phyloP scores from a whole-genome alignment of 1,140 invertebrate genomes.

The Frieseomelitta varia region DNA sequence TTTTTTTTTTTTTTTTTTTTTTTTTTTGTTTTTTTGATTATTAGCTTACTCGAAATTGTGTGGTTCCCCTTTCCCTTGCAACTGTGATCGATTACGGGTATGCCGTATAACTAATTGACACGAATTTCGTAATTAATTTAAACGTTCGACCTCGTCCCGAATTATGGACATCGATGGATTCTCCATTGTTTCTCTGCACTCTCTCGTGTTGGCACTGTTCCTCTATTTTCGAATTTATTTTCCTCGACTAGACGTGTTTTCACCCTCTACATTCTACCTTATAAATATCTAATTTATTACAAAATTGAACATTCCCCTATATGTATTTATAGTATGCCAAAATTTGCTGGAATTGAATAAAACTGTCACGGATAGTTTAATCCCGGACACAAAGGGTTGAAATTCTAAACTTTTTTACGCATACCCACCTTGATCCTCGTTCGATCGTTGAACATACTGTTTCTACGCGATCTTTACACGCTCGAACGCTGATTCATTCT shows the following conservation, averaged over 20 bases:
- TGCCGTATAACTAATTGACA: slow-evolving; percentile 44
- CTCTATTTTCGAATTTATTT: neutral
- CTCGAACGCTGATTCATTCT: slow-evolving; percentile 3
- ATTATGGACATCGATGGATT: neutral
- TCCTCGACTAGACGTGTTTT: neutral
- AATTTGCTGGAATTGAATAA: too few species aligned
- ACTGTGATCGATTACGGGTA: neutral
- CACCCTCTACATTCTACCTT: too few species aligned
- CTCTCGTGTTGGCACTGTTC: neutral
- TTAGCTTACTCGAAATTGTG: neutral
- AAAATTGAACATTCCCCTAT: too few species aligned
- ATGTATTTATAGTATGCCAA: too few species aligned
- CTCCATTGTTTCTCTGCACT: neutral
- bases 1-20: neutral
- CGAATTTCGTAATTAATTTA: slow-evolving; percentile 38
- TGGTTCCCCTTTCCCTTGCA: neutral
- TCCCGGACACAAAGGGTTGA: neutral
- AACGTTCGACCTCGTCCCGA: neutral
- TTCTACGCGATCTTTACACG: too few species aligned
- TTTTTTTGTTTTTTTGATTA: neutral
- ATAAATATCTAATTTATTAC: too few species aligned
- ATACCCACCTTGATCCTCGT: slow-evolving; percentile 19
- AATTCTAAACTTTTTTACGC: neutral
- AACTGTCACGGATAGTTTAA: too few species aligned
- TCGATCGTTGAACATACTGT: neutral